Percentiles rank a stretch among this genome's conserved stretches.
These are phyloP conservation scores for Masticophis lateralis DNA, from an alignment of 2,797 vertebrate species.

Conservation along the genomic window DNA sequence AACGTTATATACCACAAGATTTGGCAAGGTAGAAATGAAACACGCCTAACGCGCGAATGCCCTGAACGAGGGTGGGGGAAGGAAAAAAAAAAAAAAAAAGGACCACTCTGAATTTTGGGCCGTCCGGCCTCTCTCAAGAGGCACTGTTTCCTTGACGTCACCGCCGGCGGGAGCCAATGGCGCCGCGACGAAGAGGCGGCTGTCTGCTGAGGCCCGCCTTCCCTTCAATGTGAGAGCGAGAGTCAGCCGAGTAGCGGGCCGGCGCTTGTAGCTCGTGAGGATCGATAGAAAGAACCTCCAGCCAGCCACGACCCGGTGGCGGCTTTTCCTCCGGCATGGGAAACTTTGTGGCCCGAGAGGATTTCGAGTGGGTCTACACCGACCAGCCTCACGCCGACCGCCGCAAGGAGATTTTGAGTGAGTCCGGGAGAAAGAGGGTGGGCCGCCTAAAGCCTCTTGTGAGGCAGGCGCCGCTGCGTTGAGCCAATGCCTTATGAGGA, in stretches of 20 bases:
- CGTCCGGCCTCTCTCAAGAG: rapidly evolving
- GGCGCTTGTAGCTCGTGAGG: not conserved
- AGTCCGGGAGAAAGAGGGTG: conserved; percentile 48
- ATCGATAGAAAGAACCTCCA: too few species aligned
- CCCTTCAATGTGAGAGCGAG: too few species aligned
- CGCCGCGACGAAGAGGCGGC: not conserved
- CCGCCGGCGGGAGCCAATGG: not conserved
- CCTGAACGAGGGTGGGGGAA: rapidly evolving
- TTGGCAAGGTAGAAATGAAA: not conserved
- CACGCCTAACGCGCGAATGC: not conserved
- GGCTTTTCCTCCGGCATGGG: conserved; percentile 74
- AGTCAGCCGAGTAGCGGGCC: rapidly evolving
- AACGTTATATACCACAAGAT: not conserved
- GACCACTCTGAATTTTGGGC: not conserved
- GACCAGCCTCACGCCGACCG: conserved; percentile 90
- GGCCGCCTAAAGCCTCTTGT: not conserved
- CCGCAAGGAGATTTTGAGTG: conserved; percentile 88
- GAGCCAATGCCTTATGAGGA: not conserved
- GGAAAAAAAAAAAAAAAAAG: too few species aligned
- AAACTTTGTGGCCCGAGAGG: conserved; percentile 82
- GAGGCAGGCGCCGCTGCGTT: not conserved
- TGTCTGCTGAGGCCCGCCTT: not conserved
- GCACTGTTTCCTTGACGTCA: not conserved
- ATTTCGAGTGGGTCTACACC: conserved; percentile 93
- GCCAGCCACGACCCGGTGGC: not conserved